Evolutionary conservation across 2,113 vertebrate genomes (phyloP).

Genomic region (Ageneiosus marmoratus): DNA sequence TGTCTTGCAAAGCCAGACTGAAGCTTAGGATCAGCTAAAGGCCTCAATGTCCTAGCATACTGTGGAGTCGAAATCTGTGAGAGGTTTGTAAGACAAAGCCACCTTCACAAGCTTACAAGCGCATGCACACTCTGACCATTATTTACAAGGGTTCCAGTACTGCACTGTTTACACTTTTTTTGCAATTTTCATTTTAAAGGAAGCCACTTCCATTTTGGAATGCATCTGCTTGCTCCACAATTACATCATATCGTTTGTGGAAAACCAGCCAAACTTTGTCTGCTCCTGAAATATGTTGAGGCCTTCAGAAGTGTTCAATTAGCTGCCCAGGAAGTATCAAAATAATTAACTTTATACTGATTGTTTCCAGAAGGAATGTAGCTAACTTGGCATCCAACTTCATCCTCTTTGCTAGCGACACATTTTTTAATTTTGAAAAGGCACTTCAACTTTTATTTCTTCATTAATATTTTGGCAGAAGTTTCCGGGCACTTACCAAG

Average conservation of each 20-base stretch:
- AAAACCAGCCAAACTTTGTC: background rate
- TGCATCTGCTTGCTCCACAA: background rate
- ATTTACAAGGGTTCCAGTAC: background rate
- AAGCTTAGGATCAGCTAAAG: background rate
- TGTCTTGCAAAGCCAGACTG: background rate
- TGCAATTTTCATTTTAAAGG: background rate
- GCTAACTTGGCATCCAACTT: background rate
- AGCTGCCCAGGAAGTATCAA: background rate
- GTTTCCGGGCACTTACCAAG: background rate
- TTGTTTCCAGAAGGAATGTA: background rate
- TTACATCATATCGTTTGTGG: background rate
- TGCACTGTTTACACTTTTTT: background rate
- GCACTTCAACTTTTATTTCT: background rate
- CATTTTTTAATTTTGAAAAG: conserved; percentile 1
- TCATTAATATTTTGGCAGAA: conserved; percentile 16
- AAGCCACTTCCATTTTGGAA: conserved; percentile 1
- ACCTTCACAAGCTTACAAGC: background rate
- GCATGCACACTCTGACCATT: background rate
- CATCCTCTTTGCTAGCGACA: background rate
- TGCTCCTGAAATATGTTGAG: background rate
- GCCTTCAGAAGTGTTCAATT: background rate
- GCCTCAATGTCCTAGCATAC: background rate
- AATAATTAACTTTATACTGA: background rate
- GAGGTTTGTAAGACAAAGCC: background rate
- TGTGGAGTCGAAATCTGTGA: background rate